A percentile compares a stretch with the other conserved stretches of the same genome.
Evolutionary conservation across 1,140 invertebrate genomes (phyloP).

Genomic region (Drosophila burlai): DNA sequence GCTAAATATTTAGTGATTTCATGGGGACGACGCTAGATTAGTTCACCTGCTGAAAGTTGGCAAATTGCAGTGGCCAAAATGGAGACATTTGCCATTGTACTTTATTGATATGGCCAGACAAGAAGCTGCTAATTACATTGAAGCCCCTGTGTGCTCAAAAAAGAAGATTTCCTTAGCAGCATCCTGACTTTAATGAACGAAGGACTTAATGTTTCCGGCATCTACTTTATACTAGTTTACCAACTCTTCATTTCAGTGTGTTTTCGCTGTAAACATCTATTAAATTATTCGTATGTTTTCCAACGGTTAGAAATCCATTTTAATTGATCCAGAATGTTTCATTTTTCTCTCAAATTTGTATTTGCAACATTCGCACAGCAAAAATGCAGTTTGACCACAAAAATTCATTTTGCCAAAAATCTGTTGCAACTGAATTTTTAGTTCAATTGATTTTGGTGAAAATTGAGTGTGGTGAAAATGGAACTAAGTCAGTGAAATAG

Average conservation of each 20-base stretch:
- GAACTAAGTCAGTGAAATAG: constrained; percentile 12
- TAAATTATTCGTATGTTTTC: constrained; percentile 17
- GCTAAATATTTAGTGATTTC: constrained; percentile 51
- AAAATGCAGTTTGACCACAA: constrained; percentile 18
- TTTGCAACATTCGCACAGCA: background rate
- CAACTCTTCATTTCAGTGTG: background rate
- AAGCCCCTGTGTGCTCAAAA: background rate
- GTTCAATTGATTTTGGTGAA: constrained; percentile 44
- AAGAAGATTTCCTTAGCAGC: background rate
- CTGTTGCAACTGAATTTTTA: constrained; percentile 5
- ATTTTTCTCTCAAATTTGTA: constrained; percentile 10
- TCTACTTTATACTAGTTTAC: background rate
- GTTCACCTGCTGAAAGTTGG: constrained; percentile 25
- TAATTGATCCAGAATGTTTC: constrained; percentile 8
- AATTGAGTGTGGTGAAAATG: constrained; percentile 14
- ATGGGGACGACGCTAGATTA: constrained; percentile 25
- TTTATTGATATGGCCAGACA: constrained; percentile 31
- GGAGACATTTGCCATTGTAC: constrained; percentile 15
- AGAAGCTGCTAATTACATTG: constrained; percentile 16
- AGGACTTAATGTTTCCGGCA: background rate
- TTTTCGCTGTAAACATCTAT: background rate
- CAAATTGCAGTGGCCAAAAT: constrained; percentile 7
- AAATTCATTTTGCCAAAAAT: constrained; percentile 27
- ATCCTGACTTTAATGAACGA: background rate
- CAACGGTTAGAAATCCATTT: constrained; percentile 2